Evolutionary conservation across 2,113 vertebrate species (phyloP), one percentile per base, ranked within the genome.

Genomic region (Camelus dromedarius): DNA sequence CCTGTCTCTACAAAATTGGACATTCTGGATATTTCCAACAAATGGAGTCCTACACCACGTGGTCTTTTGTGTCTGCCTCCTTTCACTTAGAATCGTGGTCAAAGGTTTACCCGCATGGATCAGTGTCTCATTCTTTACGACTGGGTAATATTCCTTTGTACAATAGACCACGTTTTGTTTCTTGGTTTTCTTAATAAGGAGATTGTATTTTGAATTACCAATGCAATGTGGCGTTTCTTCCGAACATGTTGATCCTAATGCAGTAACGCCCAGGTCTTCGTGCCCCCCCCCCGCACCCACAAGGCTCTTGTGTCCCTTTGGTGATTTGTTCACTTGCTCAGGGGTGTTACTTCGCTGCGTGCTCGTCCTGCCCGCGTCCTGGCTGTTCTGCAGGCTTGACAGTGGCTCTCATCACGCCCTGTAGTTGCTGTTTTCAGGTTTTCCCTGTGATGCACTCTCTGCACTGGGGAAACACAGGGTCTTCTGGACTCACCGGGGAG

Each of bases 21-120:
- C 2, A 5, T 80, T 67, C 42, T 52, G 81, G 28, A 38, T 3
- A 15, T 13, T 72, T 30, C 15, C 50, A 1, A 20, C 4, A 26
- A 10, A 20, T 0, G 18, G 24, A 8, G 3, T 13, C 3, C 2
- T 6, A 35, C 0, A 3, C 6, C 11, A 0, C 1, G 5, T 7
- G 14, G 26, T 8, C 56, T 9, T 77, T 6, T 10, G 48, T 22
- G 8, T 6, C 62, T 84, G 42, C 54, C 16, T 73, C 38, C 28
- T 16, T 87, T 86, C 56, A 16, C 42, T 35, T 24, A 12, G 48
- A 38, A 22, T 64, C 0, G 9, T 1, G 26, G 46, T 32, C 56
- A 16, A 26, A 19, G 16, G n/a, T 8, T 73, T 28, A 24, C 6
- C 66, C 18, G 2, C 9, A 5, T 5, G 22, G 12, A 19, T 52